Conservation (phyloP, 2,888 invertebrate genomes). For the Eupithecia insigniata region DNA sequence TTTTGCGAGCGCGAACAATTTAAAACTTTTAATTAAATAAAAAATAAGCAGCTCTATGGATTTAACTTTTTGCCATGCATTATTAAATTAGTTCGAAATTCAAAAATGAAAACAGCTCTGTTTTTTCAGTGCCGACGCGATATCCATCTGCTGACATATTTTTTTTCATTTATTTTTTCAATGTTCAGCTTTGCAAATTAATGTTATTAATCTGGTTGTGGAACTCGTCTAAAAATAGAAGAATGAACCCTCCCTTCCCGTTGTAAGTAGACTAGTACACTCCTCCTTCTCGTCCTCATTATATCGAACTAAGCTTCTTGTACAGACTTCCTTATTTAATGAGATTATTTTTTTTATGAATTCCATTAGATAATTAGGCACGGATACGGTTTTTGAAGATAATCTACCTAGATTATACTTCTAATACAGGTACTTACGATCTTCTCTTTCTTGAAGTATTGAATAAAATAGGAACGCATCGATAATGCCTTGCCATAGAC, state of each 20-base stretch:
- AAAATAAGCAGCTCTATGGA: conserved; percentile 30
- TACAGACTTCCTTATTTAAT: conserved; percentile 28
- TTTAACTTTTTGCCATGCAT: conserved; percentile 19
- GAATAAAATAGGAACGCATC: neutral
- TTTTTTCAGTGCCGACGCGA: neutral
- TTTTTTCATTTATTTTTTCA: neutral
- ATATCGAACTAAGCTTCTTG: conserved; percentile 30
- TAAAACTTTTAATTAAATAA: conserved; percentile 46
- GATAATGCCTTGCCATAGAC: neutral
- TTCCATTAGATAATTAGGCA: conserved; percentile 4
- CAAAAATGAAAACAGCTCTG: neutral
- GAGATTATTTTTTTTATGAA: conserved; percentile 23
- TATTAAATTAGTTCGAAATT: conserved; percentile 8
- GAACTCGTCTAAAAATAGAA: conserved; percentile 34
- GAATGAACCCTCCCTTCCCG: conserved; percentile 31
- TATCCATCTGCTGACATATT: neutral
- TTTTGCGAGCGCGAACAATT: conserved; percentile 38
- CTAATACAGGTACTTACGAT: too few species aligned
- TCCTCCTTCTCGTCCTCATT: conserved; percentile 35
- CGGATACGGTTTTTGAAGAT: neutral
- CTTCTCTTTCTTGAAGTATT: neutral
- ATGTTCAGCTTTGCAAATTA: conserved; percentile 11
- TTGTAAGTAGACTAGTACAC: conserved; percentile 22
- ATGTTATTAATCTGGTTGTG: conserved; percentile 22
- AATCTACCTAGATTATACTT: too few species aligned